Conservation (phyloP, 2,797 vertebrate species). For the Clarias pachynema region DNA sequence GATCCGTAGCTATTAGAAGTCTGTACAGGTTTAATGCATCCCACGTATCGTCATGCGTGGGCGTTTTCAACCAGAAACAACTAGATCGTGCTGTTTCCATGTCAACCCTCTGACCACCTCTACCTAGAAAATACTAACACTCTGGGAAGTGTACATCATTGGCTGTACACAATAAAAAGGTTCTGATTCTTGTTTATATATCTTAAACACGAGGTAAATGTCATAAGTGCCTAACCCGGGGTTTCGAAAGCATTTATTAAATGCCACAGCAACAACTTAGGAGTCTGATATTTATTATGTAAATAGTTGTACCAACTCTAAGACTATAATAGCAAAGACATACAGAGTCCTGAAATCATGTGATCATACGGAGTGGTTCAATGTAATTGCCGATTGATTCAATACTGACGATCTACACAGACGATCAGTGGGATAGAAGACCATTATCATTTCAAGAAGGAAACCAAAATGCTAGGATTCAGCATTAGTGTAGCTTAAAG, state of each 20-base stretch:
- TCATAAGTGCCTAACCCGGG: constrained; percentile 54
- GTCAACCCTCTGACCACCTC: constrained; percentile 56
- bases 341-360: background rate
- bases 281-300: constrained; percentile 24
- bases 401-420: background rate
- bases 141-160: background rate
- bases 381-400: constrained; percentile 17
- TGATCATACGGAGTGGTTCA: constrained; percentile 8
- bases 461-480: background rate
- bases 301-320: constrained; percentile 11
- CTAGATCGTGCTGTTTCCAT: constrained; percentile 57
- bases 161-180: constrained; percentile 16
- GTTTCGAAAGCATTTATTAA: constrained; percentile 53
- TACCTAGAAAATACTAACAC: constrained; percentile 37
- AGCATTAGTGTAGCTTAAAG: background rate
- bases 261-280: constrained; percentile 55
- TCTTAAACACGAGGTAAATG: constrained; percentile 36
- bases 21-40: constrained; percentile 38
- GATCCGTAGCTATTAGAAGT: background rate
- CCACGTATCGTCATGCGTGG: constrained; percentile 44
- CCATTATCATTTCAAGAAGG: constrained; percentile 1
- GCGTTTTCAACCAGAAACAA: constrained; percentile 43
- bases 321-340: constrained; percentile 17
- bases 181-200: constrained; percentile 32
- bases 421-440: background rate